Evolutionary conservation across 35 echinoderm and acorn worm genomes (phyloP).

Genomic region (Heliocidaris tuberculata): DNA sequence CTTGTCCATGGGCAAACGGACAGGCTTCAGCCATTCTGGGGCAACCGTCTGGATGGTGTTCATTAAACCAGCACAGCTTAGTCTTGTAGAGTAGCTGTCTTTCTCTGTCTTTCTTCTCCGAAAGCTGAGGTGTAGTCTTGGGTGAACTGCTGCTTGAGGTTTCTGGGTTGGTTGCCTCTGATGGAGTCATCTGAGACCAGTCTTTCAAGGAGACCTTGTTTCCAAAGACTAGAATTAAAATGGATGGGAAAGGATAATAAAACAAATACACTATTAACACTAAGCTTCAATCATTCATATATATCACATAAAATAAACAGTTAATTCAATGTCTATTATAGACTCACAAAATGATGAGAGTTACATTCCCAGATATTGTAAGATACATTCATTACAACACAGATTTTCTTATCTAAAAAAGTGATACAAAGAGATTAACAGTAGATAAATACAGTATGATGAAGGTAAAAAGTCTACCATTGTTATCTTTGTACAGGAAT

Average conservation of each 20-base stretch:
- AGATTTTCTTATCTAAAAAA: no score
- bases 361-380: no score
- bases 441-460: no score
- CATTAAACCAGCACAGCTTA: constrained; percentile 75
- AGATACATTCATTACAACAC: no score
- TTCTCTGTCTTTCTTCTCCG: constrained; percentile 1
- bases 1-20: constrained; percentile 82
- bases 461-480: no score
- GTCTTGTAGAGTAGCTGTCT: constrained; percentile 63
- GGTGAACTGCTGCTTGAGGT: neutral
- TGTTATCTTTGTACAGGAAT: no score
- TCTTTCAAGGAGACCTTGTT: constrained; percentile 63
- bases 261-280: neutral
- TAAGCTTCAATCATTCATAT: neutral
- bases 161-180: neutral
- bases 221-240: constrained; percentile 61
- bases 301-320: no score
- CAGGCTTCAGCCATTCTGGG: constrained; percentile 54
- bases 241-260: neutral
- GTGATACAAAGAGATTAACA: no score
- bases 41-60: constrained; percentile 84
- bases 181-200: constrained; percentile 54
- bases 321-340: no score
- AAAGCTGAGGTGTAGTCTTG: neutral
- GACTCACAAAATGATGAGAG: no score